Conservation (phyloP, 2,888 invertebrate species). For the Drosophila stalkeri region DNA sequence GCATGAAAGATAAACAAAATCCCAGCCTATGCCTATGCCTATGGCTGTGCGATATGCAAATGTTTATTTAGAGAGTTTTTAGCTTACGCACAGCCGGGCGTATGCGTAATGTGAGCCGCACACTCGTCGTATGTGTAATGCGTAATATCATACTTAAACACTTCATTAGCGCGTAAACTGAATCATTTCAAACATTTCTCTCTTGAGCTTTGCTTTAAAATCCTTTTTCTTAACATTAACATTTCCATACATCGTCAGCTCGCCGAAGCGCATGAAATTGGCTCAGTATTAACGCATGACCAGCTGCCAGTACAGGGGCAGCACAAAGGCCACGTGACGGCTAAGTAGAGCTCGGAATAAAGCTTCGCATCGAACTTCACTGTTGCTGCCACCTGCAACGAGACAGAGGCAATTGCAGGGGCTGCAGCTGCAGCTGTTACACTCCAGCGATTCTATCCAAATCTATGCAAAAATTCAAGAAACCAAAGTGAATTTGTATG, state of each 20-base stretch:
- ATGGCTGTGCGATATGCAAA: slow-evolving; percentile 68
- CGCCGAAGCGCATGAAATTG: slow-evolving; percentile 34
- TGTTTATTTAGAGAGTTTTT: slow-evolving; percentile 71
- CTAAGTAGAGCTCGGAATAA: not conserved
- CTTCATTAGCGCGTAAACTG: slow-evolving; percentile 60
- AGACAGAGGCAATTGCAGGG: not conserved
- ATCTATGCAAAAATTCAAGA: not conserved
- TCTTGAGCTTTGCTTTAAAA: slow-evolving; percentile 1
- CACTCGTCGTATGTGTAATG: slow-evolving; percentile 45
- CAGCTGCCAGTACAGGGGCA: slow-evolving; percentile 21
- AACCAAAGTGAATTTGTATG: not conserved
- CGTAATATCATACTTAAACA: slow-evolving; percentile 42
- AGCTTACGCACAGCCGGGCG: slow-evolving; percentile 43
- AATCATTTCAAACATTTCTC: not conserved
- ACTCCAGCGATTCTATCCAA: not conserved
- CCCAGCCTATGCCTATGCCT: slow-evolving; percentile 36
- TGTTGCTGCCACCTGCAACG: slow-evolving; percentile 2
- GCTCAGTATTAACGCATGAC: slow-evolving; percentile 44
- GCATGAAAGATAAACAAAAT: slow-evolving; percentile 45
- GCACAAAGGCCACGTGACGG: slow-evolving; percentile 19
- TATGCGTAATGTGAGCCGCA: slow-evolving; percentile 50
- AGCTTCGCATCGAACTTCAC: not conserved
- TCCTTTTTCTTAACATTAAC: not conserved
- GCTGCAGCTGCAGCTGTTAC: not conserved
- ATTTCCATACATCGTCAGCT: not conserved